phyloP scores from a whole-genome alignment of 2,888 invertebrate genomes.

The Augochlorella aurata region DNA sequence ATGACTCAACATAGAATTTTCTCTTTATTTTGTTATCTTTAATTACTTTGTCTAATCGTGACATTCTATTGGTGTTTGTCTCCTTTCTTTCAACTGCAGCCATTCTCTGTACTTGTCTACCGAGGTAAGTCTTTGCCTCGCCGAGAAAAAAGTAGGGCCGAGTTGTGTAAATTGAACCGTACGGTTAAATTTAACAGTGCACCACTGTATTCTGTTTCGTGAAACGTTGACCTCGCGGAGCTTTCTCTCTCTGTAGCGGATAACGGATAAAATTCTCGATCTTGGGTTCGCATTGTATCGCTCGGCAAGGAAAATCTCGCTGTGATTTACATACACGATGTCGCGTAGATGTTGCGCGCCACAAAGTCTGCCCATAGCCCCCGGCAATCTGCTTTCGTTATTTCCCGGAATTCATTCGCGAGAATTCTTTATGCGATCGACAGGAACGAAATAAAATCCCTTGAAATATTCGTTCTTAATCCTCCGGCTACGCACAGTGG shows the following conservation, averaged over 20 bases:
- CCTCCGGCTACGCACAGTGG: not conserved
- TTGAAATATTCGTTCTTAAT: not conserved
- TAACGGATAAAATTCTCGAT: conserved; percentile 16
- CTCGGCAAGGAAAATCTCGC: conserved; percentile 12
- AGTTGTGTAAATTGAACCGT: no score
- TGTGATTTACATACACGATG: conserved; percentile 9
- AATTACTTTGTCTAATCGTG: no score
- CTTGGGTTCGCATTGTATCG: not conserved
- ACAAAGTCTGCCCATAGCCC: not conserved
- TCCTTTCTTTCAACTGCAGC: no score
- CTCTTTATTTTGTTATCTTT: no score
- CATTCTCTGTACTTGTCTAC: no score
- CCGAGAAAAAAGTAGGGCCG: no score
- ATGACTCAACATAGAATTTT: no score
- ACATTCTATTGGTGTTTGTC: no score
- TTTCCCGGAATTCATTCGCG: not conserved
- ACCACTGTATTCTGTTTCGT: conserved; percentile 2
- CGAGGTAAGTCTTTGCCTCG: no score
- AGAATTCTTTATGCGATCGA: not conserved
- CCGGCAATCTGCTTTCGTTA: conserved; percentile 11
- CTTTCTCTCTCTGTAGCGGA: not conserved
- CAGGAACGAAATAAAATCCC: not conserved
- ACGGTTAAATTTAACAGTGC: no score
- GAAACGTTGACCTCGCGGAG: conserved; percentile 9
- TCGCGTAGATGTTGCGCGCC: not conserved